Percentiles rank a stretch among this genome's conserved stretches.
Evolutionary conservation across 2,888 invertebrate species (phyloP).

Genomic region (Himalopsyche japonica): DNA sequence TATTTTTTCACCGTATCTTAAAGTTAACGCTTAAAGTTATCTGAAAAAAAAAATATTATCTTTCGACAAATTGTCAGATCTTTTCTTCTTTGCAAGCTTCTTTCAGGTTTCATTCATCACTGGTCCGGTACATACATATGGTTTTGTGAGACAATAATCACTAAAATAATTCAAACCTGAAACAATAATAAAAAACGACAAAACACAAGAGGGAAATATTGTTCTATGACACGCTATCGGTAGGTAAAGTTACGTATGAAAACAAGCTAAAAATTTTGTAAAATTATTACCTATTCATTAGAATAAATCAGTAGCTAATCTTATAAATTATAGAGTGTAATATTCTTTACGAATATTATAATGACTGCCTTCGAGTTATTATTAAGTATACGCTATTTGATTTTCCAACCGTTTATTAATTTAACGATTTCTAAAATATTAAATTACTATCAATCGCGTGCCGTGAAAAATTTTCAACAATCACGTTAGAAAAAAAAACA

Average conservation of each 20-base stretch:
- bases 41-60: too few species aligned
- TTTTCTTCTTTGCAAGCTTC: too few species aligned
- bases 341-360: neutral
- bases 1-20: too few species aligned
- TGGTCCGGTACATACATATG: too few species aligned
- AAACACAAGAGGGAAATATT: too few species aligned
- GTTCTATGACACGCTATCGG: neutral
- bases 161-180: too few species aligned
- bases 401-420: neutral
- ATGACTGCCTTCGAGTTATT: neutral
- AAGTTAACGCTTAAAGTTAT: too few species aligned
- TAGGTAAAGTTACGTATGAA: neutral
- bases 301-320: neutral
- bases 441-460: neutral
- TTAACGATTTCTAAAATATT: neutral
- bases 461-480: neutral
- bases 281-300: neutral
- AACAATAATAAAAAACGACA: too few species aligned
- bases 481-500: too few species aligned
- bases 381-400: neutral
- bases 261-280: neutral
- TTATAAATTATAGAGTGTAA: neutral
- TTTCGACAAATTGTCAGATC: too few species aligned
- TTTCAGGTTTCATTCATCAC: too few species aligned
- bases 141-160: too few species aligned